Base-by-base conservation (phyloP, 2,888 invertebrate genomes). In the Diploptera punctata region DNA sequence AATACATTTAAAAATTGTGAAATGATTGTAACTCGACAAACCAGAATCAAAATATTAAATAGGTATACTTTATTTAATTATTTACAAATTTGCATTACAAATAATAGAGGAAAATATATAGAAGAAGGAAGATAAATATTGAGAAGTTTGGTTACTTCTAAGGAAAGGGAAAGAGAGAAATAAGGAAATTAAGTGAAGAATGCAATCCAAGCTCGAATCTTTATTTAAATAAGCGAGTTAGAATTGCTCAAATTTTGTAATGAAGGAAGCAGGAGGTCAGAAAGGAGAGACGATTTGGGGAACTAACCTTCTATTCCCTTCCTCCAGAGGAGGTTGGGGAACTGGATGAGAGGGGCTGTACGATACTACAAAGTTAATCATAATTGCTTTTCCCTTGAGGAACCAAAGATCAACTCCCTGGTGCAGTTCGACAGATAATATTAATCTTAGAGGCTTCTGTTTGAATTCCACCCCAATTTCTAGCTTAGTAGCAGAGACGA, bases 371-470 rank as follows among this genome's bases (percentile, higher is more conserved):
- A 57, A 57, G 57, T 57, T 57, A 57, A 57, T 57, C 57, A 57
- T 57, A 57, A 57, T 57, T 57, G 57, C 57, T 31, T 57, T n/a
- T 57, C 31, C 57, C 57, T 57, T 29, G 57, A n/a, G 57, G 57
- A 57, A 57, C 29, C 57, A 57, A 57, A 57, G 57, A 57, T 57
- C 57, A 57, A 57, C 57, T 57, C 31, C n/a, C 16, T 57, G 26
- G 26, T n/a, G n/a, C 57, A 57, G 57, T 57, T 57, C 57, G 57
- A 57, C 57, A 57, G 29, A 57, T 57, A 57, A 29, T 57, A 57
- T 57, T 29, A 57, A 57, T 57, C 29, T 57, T 57, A 29, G 57
- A 29, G n/a, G 57, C 57, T 29, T 57, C 26, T 57, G 57, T 19
- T 57, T 57, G 57, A 57, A 57, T 57, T 57, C 57, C 57, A 57